A percentile compares a stretch with the other conserved stretches of the same genome.
These are phyloP conservation scores for Dromas ardeola DNA, from an alignment of 2,113 vertebrate genomes.

Conservation along the genomic window DNA sequence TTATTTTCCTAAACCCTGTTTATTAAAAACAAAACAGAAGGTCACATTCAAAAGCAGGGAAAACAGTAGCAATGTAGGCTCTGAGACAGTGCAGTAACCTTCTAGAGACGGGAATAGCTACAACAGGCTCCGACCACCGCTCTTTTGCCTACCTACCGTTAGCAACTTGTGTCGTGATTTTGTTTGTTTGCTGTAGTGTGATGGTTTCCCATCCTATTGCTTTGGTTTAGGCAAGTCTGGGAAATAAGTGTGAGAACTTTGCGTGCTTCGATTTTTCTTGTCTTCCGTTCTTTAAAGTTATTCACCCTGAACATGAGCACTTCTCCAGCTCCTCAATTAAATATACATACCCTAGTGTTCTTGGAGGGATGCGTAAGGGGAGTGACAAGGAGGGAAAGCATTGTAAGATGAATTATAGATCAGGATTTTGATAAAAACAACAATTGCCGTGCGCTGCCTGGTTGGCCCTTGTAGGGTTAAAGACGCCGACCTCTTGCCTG, in stretches of 20 bases:
- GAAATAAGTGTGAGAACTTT: neutral
- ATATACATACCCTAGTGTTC: neutral
- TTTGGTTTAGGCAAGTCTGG: neutral
- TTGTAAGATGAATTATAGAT: constrained; percentile 53
- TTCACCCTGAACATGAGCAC: constrained; percentile 13
- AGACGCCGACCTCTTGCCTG: neutral
- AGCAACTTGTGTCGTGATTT: neutral
- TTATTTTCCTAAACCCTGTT: neutral
- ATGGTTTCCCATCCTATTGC: neutral
- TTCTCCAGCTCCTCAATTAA: constrained; percentile 23
- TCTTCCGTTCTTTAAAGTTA: constrained; percentile 1
- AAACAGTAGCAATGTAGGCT: neutral
- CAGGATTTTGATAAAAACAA: neutral
- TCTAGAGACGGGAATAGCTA: neutral
- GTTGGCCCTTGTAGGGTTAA: neutral
- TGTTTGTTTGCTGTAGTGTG: neutral
- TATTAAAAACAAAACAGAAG: neutral
- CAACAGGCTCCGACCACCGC: neutral
- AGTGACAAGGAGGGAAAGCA: neutral
- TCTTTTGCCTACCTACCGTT: neutral
- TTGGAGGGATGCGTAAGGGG: neutral
- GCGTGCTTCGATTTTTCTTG: neutral
- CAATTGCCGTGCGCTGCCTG: neutral
- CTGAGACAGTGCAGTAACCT: neutral
- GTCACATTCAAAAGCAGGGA: neutral